Evolutionary conservation across 1,140 invertebrate species (phyloP).

Genomic region (Odontomachus brunneus): DNA sequence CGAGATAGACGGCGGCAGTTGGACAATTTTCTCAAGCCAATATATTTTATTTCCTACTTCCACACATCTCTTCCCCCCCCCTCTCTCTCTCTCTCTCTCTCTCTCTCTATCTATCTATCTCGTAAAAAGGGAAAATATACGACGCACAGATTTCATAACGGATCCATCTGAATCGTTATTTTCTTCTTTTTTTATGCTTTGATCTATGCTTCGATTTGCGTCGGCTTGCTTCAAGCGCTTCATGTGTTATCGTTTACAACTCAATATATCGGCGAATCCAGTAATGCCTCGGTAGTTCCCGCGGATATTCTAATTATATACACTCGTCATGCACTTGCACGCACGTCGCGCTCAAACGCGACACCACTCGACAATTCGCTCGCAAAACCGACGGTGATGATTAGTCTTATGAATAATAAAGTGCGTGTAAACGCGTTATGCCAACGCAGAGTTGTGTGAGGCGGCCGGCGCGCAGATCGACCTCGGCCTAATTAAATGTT

Average conservation of each 20-base stretch:
- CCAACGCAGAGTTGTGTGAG: conserved; percentile 37
- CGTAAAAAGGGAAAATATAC: neutral
- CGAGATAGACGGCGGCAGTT: neutral
- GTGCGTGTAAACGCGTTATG: neutral
- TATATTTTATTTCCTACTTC: neutral
- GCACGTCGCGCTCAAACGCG: conserved; percentile 33
- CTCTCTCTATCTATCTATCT: neutral
- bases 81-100: no score
- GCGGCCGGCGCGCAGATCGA: neutral
- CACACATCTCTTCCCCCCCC: no score
- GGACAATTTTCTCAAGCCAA: neutral
- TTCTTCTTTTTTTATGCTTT: neutral
- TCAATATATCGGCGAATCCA: conserved; percentile 25
- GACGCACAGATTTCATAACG: no score
- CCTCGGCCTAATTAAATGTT: conserved; percentile 13
- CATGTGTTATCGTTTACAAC: neutral
- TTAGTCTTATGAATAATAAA: conserved; percentile 56
- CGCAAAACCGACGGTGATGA: conserved; percentile 37
- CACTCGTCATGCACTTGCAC: conserved; percentile 40
- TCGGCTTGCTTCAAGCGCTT: no score
- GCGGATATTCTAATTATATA: conserved; percentile 57
- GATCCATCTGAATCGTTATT: neutral
- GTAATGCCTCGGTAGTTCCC: conserved; percentile 22
- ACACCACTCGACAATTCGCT: conserved; percentile 52
- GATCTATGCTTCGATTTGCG: neutral